Evolutionary conservation across 2,113 vertebrate genomes (phyloP), one percentile per base, ranked within the genome.

Genomic region (Naja naja): DNA sequence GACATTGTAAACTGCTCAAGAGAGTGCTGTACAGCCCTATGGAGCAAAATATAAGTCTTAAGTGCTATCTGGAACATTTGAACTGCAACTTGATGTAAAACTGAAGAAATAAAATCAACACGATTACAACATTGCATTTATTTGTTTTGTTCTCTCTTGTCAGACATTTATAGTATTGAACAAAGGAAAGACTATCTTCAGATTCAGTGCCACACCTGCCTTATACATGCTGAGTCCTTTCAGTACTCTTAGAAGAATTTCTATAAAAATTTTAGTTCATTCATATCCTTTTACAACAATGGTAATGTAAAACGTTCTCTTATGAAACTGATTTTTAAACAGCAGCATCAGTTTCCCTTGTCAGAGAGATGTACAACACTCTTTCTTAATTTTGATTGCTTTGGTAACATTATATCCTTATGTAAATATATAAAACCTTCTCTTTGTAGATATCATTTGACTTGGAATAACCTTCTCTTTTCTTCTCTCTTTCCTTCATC

Each of bases 81-180:
- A 91, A 34, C 20, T 47, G 16, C 18, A 10, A 6, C 43, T 52
- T 12, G 49, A 60, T 5, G 27, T 89, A 81, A 39, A 90, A 39
- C 43, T n/a, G 60, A 52, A 86, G 53, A 34, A 56, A 58, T 23
- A 85, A 60, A n/a, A 49, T 16, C 23, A 20, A 52, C 47, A 64
- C 86, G 92, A 93, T 87, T 39, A 92, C 4, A 88, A 0, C 39
- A 20, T 1, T 88, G 0, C 53, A 3, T 87, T 60, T 56, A 94
- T 20, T 90, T 85, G 30, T 90, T 86, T 23, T 94, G 16, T 93
- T 43, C 93, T 92, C 91, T 69, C 93, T 96, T 97, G 94, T 97
- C 97, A 99, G 99, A 99, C 99, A 85, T 99, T 99, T 97, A 98
- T 99, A 98, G 99, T 99, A 94, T 97, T 99, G 98, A 99, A 99